phyloP scores from a whole-genome alignment of 2,888 invertebrate genomes.

The Cactoblastis cactorum region DNA sequence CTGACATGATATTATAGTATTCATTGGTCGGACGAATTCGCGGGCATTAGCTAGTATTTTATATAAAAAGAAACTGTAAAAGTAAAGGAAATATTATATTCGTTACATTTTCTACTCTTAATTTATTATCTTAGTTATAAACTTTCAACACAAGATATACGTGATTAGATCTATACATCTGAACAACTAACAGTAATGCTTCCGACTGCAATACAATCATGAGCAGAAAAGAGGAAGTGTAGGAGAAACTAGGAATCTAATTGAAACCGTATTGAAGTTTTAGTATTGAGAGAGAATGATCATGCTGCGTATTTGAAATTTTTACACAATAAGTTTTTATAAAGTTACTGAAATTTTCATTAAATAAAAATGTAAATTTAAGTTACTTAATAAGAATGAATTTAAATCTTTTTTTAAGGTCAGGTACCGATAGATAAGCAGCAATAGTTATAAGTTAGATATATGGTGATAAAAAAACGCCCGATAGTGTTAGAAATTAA shows the following conservation, averaged over 20 bases:
- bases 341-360: not conserved
- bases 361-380: too few relatives aligned
- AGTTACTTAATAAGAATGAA: too few relatives aligned
- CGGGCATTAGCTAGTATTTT: too few relatives aligned
- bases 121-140: slow-evolving; percentile 28
- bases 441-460: not conserved
- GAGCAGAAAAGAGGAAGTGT: slow-evolving; percentile 49
- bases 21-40: too few relatives aligned
- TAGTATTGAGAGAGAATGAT: not conserved
- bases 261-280: not conserved
- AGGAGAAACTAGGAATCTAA: slow-evolving; percentile 15
- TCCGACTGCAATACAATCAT: slow-evolving; percentile 52
- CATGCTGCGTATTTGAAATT: not conserved
- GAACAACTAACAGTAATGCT: slow-evolving; percentile 52
- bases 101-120: too few relatives aligned
- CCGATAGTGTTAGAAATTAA: slow-evolving; percentile 4
- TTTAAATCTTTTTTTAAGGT: too few relatives aligned
- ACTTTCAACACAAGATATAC: slow-evolving; percentile 57
- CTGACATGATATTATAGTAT: too few relatives aligned
- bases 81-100: too few relatives aligned
- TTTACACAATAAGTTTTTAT: not conserved
- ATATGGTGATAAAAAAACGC: too few relatives aligned
- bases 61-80: too few relatives aligned
- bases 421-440: too few relatives aligned
- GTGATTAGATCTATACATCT: slow-evolving; percentile 61